phyloP scores from a whole-genome alignment of 2,888 invertebrate genomes.

The Hyppa rectilinea region DNA sequence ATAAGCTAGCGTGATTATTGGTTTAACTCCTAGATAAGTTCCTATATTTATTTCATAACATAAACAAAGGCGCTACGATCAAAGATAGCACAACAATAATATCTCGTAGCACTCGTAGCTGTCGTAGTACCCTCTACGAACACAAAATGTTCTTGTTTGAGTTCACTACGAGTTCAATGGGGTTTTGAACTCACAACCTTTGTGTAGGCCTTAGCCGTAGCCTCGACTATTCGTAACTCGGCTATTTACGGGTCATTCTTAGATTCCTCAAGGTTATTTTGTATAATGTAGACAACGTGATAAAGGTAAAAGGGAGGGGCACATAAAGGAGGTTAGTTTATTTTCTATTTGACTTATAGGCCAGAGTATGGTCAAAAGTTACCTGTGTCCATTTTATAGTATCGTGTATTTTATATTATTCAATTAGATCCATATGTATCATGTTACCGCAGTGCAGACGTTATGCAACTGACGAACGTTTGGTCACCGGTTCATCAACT shows the following conservation, averaged over 20 bases:
- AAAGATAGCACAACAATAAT: background rate
- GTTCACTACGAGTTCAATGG: conserved; percentile 45
- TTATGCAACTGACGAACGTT: conserved; percentile 53
- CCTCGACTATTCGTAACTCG: conserved; percentile 33
- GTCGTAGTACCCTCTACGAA: conserved; percentile 38
- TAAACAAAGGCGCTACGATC: background rate
- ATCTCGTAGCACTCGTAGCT: conserved; percentile 32
- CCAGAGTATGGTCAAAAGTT: background rate
- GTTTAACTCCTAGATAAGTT: background rate
- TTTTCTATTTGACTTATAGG: conserved; percentile 4
- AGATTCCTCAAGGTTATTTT: conserved; percentile 42
- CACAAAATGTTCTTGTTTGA: conserved; percentile 19
- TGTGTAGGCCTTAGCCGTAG: conserved; percentile 47
- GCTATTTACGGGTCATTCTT: conserved; percentile 37
- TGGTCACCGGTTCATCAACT: conserved; percentile 36
- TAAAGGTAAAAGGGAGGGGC: conserved; percentile 18
- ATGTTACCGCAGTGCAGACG: conserved; percentile 56
- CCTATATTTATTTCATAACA: background rate
- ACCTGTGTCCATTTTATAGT: conserved; percentile 1
- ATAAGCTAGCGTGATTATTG: background rate
- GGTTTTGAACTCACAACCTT: conserved; percentile 56
- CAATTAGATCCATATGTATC: conserved; percentile 30
- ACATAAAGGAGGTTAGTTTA: conserved; percentile 1
- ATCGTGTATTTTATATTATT: conserved; percentile 20
- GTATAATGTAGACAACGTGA: conserved; percentile 23